These are phyloP conservation scores for Psilopogon haemacephalus DNA, from an alignment of 2,113 vertebrate species.

Conservation along the genomic window DNA sequence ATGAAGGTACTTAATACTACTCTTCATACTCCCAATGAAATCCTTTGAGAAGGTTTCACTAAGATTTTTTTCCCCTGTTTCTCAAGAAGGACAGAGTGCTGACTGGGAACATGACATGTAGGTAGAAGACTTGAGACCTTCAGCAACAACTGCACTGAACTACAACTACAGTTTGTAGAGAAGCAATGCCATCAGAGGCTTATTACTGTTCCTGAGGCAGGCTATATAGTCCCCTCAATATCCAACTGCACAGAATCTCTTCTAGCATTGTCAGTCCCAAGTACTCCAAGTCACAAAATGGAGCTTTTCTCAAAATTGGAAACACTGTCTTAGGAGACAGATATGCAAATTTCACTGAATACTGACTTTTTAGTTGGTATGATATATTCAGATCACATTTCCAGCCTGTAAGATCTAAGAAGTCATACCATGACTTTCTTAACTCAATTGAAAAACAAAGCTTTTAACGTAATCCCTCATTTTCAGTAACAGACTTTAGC, in stretches of 20 bases:
- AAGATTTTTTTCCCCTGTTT: background rate
- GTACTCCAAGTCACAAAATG: background rate
- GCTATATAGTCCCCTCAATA: fast-evolving
- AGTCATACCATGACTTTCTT: background rate
- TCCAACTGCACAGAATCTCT: background rate
- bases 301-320: background rate
- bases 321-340: background rate
- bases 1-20: background rate
- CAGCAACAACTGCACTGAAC: background rate
- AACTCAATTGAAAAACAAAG: background rate
- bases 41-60: background rate
- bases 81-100: background rate
- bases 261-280: background rate
- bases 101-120: background rate
- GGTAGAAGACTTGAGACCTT: background rate
- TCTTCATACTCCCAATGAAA: background rate
- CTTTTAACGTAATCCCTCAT: background rate
- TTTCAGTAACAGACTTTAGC: background rate
- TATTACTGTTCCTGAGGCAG: background rate
- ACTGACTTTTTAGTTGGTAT: background rate
- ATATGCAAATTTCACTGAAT: background rate
- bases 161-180: background rate
- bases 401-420: background rate
- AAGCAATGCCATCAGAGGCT: fast-evolving
- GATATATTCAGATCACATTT: background rate